Base-by-base conservation (phyloP, 1,140 invertebrate genomes). In the Drosophila hydei region DNA sequence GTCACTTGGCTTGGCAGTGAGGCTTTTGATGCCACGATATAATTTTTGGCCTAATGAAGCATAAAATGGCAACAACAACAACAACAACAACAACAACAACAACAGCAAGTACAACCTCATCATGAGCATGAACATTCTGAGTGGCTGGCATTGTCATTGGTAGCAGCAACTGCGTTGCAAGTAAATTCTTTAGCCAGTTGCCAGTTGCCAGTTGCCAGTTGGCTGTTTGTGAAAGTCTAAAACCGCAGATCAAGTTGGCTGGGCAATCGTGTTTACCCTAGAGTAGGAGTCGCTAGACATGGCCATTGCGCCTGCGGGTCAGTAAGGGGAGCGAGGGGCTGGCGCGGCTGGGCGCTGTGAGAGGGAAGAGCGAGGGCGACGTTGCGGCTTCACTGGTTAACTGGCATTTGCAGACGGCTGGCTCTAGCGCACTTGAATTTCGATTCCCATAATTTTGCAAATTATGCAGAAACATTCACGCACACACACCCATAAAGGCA, bases 11-110 rank as follows among this genome's bases (percentile, higher is more conserved):
- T 55, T 55, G 54, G 60, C 63, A 58, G 71, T 50, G 56, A 68
- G 27, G 51, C 69, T 73, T 72, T 75, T 50, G 63, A 76, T 73
- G 79, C 75, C 68, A 79, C 67, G 65, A 79, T 80, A 85, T 85
- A 79, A 87, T 85, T 87, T 85, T 76, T 80, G 73, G 77, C 81
- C 65, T 85, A 85, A 85, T 85, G 80, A 85, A 85, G 80, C 80
- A 85, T 87, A 85, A 85, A 85, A 85, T 85, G 77, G 72, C 62
- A 76, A 60, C 65, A 64, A 54, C 47, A 72, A 30, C 21, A 14
- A 27, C 63, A n/a, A 36, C 54, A 70, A 12, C 21, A 54, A 40
- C 48, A 64, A 7, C 40, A 42, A n/a, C 19, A 48, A 36, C 45
- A 51, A 11, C 27, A 16, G 30, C 30, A 33, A 33, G 30, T 33